Evolutionary conservation across 1,140 invertebrate species (phyloP), one percentile per base, ranked within the genome.

Genomic region (Probaryconus sp.): DNA sequence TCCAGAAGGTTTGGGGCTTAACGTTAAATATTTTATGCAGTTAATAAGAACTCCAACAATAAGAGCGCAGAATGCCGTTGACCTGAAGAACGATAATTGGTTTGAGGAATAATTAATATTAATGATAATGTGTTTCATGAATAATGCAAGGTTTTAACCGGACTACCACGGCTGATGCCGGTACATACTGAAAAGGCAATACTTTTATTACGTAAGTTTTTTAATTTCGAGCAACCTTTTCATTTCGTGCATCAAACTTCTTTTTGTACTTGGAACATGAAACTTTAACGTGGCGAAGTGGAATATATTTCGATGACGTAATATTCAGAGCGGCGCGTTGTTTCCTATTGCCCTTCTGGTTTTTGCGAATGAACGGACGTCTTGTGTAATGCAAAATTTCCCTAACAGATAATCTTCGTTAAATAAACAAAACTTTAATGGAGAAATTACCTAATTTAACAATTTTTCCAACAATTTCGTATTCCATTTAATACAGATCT

Each of bases 61-160:
- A n/a, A n/a, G n/a, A n/a, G n/a, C n/a, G n/a, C n/a, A n/a, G n/a
- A n/a, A n/a, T n/a, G n/a, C n/a, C n/a, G n/a, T n/a, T n/a, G n/a
- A n/a, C n/a, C n/a, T n/a, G n/a, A n/a, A n/a, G n/a, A n/a, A n/a
- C n/a, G n/a, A n/a, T n/a, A n/a, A n/a, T n/a, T n/a, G n/a, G n/a
- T n/a, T n/a, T n/a, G n/a, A n/a, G n/a, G n/a, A n/a, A n/a, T n/a
- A 64, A 64, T 64, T 64, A 64, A 64, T 53, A 53, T 28, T 14
- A 35, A 64, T 65, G 48, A 48, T 65, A 65, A 55, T 65, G 53
- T 53, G 38, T 16, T 9, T 45, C 18, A 53, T 64, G 42, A 53
- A 65, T 65, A 65, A 65, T 65, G 40, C 38, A 64, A 10, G 28
- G 16, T 5, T 5, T 13, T 18, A 64, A 64, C 53, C 31, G 47